Evolutionary conservation across 2,797 vertebrate genomes (phyloP), one percentile per base, ranked within the genome.

Genomic region (Chaunax sp.): DNA sequence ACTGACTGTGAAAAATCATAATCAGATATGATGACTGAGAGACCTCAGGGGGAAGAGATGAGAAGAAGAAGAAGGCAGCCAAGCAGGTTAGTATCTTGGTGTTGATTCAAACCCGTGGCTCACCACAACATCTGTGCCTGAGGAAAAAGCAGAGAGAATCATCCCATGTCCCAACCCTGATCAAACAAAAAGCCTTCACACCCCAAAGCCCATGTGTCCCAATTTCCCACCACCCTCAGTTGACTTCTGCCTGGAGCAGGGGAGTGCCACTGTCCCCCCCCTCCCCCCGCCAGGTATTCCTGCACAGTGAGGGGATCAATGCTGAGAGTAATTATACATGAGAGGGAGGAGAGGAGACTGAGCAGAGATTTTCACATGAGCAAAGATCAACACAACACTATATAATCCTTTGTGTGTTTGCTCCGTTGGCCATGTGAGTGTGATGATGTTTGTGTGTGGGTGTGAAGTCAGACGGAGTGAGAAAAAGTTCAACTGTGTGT

Each of bases 341-440:
- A 90, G 76, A 78, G 85, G 85, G 82, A 84, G 70, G 75, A 69
- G 75, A 84, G 81, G 86, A 75, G 69, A 73, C 91, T 85, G 92
- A 90, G 75, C 5, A 52, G 86, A 92, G 92, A 92, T 92, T 94
- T 94, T 93, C 93, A 94, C 93, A 93, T 86, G 84, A 87, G 88
- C 49, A 74, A 79, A 71, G 82, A 88, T 84, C 84, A 79, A 75
- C 85, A 81, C 78, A 75, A 72, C 81, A 53, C 65, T 47, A 38
- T 55, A 63, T 72, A 75, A 76, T 79, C 78, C 75, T 52, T 38
- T 43, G 23, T 25, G 47, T 50, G 47, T 16, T 9, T 26, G 47
- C 15, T 40, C 13, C 37, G 13, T 72, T 61, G 72, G 66, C 58
- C 56, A 59, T 38, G 82, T 67, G 82, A 77, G 63, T 66, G 69